These are phyloP conservation scores for Amia ocellicauda DNA, from an alignment of 2,113 vertebrate genomes.

Conservation along the genomic window DNA sequence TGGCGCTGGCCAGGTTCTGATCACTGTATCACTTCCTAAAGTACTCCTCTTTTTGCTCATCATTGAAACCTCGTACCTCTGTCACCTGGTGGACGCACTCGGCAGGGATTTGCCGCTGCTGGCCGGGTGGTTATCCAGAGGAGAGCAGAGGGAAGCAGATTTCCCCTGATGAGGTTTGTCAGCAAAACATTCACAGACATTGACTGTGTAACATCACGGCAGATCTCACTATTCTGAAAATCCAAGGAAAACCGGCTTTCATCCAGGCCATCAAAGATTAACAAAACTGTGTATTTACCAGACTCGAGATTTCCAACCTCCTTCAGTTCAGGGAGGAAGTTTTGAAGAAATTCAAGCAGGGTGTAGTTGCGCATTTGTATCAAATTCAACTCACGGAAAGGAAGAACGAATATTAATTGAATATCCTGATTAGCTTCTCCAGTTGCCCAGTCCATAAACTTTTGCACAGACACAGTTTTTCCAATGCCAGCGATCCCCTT, in stretches of 20 bases:
- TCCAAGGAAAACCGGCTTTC: conserved; percentile 16
- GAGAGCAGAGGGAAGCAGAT: no score
- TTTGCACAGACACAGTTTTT: no score
- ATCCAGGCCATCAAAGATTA: conserved; percentile 23
- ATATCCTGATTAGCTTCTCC: background rate
- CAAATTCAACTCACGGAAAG: conserved; percentile 19
- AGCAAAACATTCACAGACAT: background rate
- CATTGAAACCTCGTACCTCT: conserved; percentile 14
- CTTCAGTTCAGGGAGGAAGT: conserved; percentile 10
- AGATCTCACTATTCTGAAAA: background rate
- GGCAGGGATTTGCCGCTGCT: conserved; percentile 3
- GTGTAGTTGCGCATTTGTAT: conserved; percentile 5
- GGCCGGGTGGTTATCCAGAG: background rate
- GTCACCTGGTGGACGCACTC: conserved; percentile 5
- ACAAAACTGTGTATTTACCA: background rate
- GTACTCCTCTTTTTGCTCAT: conserved; percentile 19
- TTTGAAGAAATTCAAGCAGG: conserved; percentile 5
- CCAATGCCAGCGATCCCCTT: no score
- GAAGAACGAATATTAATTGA: conserved; percentile 12
- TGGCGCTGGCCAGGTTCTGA: background rate
- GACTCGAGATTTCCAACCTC: background rate
- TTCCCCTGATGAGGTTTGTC: no score
- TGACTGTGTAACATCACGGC: background rate
- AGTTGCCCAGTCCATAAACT: conserved; percentile 14
- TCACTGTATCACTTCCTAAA: conserved; percentile 11